Base-by-base conservation (phyloP, 1,140 invertebrate species). In the Rhagoletis pomonella region DNA sequence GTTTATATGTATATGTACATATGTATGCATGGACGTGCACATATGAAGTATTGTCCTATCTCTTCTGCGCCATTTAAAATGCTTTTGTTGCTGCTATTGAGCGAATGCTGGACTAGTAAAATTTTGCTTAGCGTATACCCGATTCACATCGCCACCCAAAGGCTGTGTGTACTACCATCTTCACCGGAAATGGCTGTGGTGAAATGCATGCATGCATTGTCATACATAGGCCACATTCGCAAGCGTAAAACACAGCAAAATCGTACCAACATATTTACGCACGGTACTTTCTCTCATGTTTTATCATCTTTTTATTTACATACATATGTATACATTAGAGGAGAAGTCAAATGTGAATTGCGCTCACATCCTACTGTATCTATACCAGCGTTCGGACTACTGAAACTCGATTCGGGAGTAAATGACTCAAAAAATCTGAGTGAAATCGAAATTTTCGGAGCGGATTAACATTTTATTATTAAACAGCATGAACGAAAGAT, bases 141-240 rank as follows among this genome's bases (percentile, higher is more conserved):
- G 29, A 4, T 62, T 14, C 47, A 81, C 42, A 81, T 55, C 29
- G 29, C 10, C 17, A 62, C 60, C 12, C 60, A 4, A 17, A 4
- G 7, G 44, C 47, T 42, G 12, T 73, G 5, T 14, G 19, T 29
- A 47, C 17, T 55, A 17, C 9, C 47, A 10, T 6, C n/a, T 55
- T 81, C 55, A 55, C 14, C 73, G 73, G 73, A 50, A 55, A 47
- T 50, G 47, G n/a, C n/a, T 81, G 73, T 81, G 73, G 73, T 81
- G 47, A 47, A 19, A 81, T 55, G 29, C 19, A 39, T n/a, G 12
- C 5, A 62, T 55, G 50, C 1, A 55, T 55, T 5, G 5, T 0
- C 10, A 10, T 55, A 55, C 50, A 5, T 55, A 55, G 5, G 50
- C 50, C 10, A 19, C 6, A 67, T 17, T 1, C 29, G 64, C 29